These are phyloP conservation scores for Junco hyemalis DNA, from an alignment of 2,113 vertebrate species.

Conservation along the genomic window DNA sequence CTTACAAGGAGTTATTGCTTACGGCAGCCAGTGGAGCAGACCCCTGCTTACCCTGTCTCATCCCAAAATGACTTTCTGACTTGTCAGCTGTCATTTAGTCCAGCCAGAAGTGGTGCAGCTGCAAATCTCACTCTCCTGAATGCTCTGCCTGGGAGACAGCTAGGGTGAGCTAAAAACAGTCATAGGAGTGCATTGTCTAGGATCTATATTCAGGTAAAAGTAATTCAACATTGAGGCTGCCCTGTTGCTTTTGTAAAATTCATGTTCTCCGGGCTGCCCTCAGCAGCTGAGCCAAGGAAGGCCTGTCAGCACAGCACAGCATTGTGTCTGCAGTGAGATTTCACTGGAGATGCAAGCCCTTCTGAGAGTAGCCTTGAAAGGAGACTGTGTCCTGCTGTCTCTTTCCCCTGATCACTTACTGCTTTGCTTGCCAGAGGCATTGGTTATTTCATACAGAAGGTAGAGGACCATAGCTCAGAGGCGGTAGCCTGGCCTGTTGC, in stretches of 20 bases:
- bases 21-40: background rate
- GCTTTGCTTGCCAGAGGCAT: background rate
- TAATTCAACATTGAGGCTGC: background rate
- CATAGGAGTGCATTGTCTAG: background rate
- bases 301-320: background rate
- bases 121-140: background rate
- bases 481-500: background rate
- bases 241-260: background rate
- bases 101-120: background rate
- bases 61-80: background rate
- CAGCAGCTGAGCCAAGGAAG: background rate
- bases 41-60: background rate
- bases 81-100: background rate
- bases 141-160: background rate
- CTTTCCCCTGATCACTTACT: background rate
- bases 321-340: background rate
- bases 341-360: background rate
- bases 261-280: background rate
- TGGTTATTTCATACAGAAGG: background rate
- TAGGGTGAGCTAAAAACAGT: background rate
- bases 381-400: background rate
- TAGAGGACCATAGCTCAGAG: background rate
- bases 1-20: background rate
- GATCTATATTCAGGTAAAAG: background rate
- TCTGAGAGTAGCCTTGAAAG: background rate